A percentile compares a stretch with the other conserved stretches of the same genome.
Evolutionary conservation across 2,888 invertebrate species (phyloP).

Genomic region (Tipula helvola): DNA sequence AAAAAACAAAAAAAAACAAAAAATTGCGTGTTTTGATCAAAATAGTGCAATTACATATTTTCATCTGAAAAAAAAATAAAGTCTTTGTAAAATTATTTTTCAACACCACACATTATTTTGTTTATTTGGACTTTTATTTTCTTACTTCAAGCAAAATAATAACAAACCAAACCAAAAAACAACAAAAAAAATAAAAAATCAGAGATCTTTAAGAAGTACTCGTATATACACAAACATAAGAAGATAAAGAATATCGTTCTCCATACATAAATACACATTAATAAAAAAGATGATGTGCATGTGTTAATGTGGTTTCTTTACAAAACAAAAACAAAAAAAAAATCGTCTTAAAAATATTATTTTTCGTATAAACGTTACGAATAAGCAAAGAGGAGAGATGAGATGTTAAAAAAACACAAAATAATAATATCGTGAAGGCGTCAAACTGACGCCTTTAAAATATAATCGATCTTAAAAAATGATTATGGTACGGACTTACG

Average conservation of each 20-base stretch:
- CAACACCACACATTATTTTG: neutral
- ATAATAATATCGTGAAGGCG: constrained; percentile 8
- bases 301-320: constrained; percentile 5
- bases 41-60: neutral
- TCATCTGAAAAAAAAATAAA: neutral
- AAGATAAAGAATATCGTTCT: neutral
- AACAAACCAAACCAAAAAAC: neutral
- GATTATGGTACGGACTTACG: constrained; percentile 8
- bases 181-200: neutral
- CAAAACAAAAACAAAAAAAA: neutral
- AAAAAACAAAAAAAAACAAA: neutral
- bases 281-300: constrained; percentile 7
- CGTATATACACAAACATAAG: neutral
- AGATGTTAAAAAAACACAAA: neutral
- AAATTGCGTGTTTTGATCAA: neutral
- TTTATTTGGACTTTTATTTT: neutral
- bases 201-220: neutral
- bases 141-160: neutral
- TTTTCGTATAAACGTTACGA: neutral
- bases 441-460: constrained; percentile 9
- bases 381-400: constrained; percentile 5
- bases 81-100: neutral
- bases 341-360: neutral
- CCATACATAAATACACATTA: neutral
- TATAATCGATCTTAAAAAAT: constrained; percentile 8